Evolutionary conservation across 2,113 vertebrate species (phyloP).

Genomic region (Furnarius figulus): DNA sequence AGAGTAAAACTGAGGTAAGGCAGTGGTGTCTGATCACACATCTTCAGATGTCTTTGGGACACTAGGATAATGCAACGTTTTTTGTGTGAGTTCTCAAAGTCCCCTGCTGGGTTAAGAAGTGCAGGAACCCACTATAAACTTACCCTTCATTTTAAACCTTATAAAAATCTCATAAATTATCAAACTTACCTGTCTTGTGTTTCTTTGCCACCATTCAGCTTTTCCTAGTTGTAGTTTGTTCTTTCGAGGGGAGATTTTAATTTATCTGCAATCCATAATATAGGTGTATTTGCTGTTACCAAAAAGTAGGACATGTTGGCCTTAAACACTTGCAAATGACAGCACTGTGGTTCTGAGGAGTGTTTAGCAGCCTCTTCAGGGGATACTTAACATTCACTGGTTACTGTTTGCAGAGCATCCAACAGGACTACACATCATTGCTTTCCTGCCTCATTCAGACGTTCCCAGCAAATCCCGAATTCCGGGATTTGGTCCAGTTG

Average conservation of each 20-base stretch:
- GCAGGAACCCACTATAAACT: not conserved
- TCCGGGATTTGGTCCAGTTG: conserved; percentile 91
- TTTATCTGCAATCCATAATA: not conserved
- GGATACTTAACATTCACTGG: not conserved
- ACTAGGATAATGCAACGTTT: not conserved
- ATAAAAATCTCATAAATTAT: not conserved
- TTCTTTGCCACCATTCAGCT: not conserved
- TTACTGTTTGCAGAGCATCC: conserved; percentile 80
- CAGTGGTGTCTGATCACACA: not conserved
- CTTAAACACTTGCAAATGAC: not conserved
- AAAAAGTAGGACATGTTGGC: not conserved
- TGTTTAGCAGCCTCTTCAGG: not conserved
- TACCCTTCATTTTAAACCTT: not conserved
- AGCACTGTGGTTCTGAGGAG: not conserved
- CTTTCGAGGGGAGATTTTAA: not conserved
- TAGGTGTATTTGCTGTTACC: not conserved
- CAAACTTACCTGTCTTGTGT: not conserved
- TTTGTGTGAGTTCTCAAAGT: not conserved
- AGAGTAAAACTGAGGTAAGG: conserved; percentile 88
- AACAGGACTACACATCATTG: conserved; percentile 90
- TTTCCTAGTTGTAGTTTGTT: not conserved
- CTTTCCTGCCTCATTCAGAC: conserved; percentile 91
- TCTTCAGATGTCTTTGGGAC: not conserved
- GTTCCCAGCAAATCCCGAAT: conserved; percentile 85
- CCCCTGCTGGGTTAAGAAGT: not conserved